Evolutionary conservation across 2,888 invertebrate species (phyloP).

Genomic region (Hypercompe scribonia): DNA sequence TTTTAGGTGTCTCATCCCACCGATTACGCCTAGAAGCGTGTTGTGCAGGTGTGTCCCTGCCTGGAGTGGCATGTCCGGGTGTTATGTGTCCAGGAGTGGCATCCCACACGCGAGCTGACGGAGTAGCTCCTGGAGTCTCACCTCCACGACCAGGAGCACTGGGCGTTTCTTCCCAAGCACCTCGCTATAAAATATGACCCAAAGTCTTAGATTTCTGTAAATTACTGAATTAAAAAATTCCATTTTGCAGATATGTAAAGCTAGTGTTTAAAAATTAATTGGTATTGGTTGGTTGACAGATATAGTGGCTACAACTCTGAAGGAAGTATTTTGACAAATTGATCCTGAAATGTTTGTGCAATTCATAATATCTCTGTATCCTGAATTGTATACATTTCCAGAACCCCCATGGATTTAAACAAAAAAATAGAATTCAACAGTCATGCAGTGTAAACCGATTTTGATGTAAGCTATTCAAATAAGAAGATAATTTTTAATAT

Average conservation of each 20-base stretch:
- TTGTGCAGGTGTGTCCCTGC: slow-evolving; percentile 93
- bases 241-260: too few species aligned
- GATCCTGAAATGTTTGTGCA: background rate
- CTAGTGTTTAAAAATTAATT: too few species aligned
- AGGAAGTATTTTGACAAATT: background rate
- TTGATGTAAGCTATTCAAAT: background rate
- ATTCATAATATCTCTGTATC: too few species aligned
- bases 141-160: slow-evolving; percentile 92
- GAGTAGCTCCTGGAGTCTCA: slow-evolving; percentile 97
- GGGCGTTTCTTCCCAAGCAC: slow-evolving; percentile 98
- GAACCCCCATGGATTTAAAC: too few species aligned
- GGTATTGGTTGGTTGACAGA: too few species aligned
- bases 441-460: background rate
- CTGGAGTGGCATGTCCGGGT: slow-evolving; percentile 94
- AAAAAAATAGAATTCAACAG: too few species aligned
- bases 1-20: slow-evolving; percentile 99
- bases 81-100: slow-evolving; percentile 98
- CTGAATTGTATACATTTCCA: too few species aligned
- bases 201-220: background rate
- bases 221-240: too few species aligned
- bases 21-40: slow-evolving; percentile 95
- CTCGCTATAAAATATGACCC: slow-evolving; percentile 60
- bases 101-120: slow-evolving; percentile 98
- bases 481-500: too few species aligned
- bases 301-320: background rate